Evolutionary conservation across 2,113 vertebrate genomes (phyloP).

Genomic region (Salvelinus alpinus): DNA sequence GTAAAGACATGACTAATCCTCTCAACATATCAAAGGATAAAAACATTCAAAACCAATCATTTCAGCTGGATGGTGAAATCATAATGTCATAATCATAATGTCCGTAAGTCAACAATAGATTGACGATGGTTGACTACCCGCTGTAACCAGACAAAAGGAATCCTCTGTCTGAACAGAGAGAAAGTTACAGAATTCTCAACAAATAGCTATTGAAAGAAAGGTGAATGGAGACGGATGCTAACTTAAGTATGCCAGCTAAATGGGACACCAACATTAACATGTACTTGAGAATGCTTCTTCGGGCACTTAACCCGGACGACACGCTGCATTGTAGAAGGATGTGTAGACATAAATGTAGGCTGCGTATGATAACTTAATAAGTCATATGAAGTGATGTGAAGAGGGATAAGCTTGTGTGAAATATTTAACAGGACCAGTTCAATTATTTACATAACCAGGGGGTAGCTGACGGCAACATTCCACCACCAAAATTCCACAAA

Average conservation of each 20-base stretch:
- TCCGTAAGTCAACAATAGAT: background rate
- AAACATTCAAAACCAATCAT: background rate
- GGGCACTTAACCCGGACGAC: background rate
- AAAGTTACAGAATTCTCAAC: background rate
- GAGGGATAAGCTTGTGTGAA: slow-evolving; percentile 12
- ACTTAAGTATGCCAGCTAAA: background rate
- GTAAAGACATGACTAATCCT: background rate
- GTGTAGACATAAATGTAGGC: background rate
- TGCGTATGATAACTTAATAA: background rate
- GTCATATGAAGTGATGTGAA: slow-evolving; percentile 9
- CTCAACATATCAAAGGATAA: background rate
- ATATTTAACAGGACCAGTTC: slow-evolving; percentile 25
- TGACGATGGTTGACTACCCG: background rate
- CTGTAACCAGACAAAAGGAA: background rate
- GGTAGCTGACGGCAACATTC: slow-evolving; percentile 16
- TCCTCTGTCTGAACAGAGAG: background rate
- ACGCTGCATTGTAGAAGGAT: background rate
- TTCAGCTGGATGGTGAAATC: background rate
- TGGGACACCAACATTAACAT: no score
- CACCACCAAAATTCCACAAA: slow-evolving; percentile 8
- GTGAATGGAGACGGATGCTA: background rate
- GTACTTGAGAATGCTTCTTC: background rate
- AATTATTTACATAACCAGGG: slow-evolving; percentile 44
- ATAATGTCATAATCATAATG: background rate
- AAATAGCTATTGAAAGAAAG: background rate